Evolutionary conservation across 2,797 vertebrate genomes (phyloP), one percentile per base, ranked within the genome.

Genomic region (Gadopsis marmoratus): DNA sequence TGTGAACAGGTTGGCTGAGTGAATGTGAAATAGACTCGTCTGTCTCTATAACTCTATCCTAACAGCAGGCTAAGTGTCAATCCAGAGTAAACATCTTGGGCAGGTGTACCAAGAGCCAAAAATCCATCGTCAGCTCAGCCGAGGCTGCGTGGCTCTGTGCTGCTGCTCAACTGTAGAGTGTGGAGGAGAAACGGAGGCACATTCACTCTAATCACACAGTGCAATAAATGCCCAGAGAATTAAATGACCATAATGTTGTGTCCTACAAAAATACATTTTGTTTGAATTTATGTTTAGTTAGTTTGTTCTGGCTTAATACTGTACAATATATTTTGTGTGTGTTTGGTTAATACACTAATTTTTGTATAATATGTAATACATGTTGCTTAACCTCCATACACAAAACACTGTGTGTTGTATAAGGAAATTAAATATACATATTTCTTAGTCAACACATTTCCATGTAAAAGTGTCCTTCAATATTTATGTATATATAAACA

Each of bases 101-200:
- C 86, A 89, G 88, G 81, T 85, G 83, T 75, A 79, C 47, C 35
- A 47, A 82, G 78, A 88, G 84, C 85, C 79, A 84, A 76, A 78
- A 65, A 85, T 85, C 85, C 76, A 71, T 64, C 33, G 2, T 47
- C 62, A 79, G 74, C 72, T 74, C 63, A 47, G 56, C 14, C 4
- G 56, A 76, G 77, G 45, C 78, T 65, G 50, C 33, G 55, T 54
- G 71, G 58, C 61, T 86, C 67, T 17, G 19, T 41, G 79, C 79
- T 54, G 63, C 76, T 56, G 58, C 60, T 77, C 74, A 26, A 47
- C 55, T 60, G 56, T 7, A 6, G 43, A 76, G 67, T 69, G 56
- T 77, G 70, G 43, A 77, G 26, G 23, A 85, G 75, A 50, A 39
- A 64, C 6, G 45, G 47, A 69, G 29, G 51, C 53, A 31, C 63